A percentile compares a stretch with the other conserved stretches of the same genome.
phyloP scores from a whole-genome alignment of 2,113 vertebrate genomes.

The Orientallactaga bullata region DNA sequence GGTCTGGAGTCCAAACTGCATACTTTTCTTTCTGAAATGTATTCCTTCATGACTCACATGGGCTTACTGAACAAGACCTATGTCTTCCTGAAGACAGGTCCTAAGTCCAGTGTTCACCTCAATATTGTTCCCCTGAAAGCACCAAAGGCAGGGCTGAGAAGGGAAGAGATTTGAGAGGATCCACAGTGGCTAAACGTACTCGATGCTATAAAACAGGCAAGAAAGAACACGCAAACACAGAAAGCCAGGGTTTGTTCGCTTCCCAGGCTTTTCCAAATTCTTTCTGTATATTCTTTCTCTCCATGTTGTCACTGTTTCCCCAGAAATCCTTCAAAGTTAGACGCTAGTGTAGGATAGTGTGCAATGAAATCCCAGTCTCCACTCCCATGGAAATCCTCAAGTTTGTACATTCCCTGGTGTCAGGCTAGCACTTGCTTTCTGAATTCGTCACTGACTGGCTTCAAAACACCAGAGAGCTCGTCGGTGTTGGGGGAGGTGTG shows the following conservation, averaged over 20 bases:
- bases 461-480: constrained; percentile 10
- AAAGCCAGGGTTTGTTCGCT: neutral
- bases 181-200: neutral
- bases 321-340: neutral
- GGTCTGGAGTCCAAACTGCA: neutral
- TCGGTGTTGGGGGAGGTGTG: neutral
- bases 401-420: neutral
- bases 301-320: neutral
- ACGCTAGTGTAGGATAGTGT: neutral
- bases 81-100: neutral
- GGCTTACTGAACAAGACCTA: neutral
- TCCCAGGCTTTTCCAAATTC: neutral
- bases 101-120: neutral
- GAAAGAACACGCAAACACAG: neutral
- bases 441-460: constrained; percentile 18
- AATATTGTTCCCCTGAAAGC: neutral
- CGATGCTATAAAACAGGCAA: neutral
- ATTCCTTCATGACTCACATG: neutral
- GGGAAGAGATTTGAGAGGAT: neutral
- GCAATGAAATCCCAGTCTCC: neutral
- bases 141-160: neutral
- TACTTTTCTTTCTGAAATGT: neutral
- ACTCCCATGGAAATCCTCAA: neutral
- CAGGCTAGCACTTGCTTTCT: neutral
- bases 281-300: neutral